A percentile compares a stretch with the other conserved stretches of the same genome.
These are phyloP conservation scores for Ditylenchus dipsaci DNA, from an alignment of 1,140 invertebrate genomes.

Conservation along the genomic window DNA sequence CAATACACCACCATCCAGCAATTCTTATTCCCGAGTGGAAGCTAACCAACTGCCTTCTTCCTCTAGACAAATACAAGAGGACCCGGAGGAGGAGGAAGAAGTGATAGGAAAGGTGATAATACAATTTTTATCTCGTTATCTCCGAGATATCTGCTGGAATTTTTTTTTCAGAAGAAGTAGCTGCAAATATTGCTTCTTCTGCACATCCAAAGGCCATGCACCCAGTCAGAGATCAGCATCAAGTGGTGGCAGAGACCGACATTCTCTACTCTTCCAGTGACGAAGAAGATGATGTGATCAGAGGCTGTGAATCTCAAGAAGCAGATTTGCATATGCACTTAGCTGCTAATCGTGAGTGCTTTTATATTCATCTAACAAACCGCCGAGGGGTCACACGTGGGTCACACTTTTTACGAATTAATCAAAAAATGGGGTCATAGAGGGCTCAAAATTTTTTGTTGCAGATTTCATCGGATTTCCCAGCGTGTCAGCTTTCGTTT, in stretches of 20 bases:
- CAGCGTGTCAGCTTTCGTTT: no score
- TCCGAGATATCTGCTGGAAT: no score
- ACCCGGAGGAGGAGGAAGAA: background rate
- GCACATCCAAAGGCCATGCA: background rate
- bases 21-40: background rate
- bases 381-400: no score
- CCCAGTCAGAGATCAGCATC: background rate
- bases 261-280: conserved; percentile 28
- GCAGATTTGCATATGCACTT: conserved; percentile 9
- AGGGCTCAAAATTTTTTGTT: no score
- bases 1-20: background rate
- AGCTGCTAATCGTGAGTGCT: conserved; percentile 16
- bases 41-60: no score
- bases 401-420: no score
- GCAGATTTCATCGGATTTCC: no score
- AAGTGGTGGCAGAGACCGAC: conserved; percentile 21
- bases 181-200: no score
- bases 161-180: no score
- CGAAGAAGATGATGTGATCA: conserved; percentile 30
- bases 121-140: no score
- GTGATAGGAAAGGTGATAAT: background rate
- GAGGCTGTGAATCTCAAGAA: conserved; percentile 14
- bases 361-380: background rate
- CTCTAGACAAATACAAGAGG: no score
- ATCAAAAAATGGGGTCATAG: no score